Conservation (phyloP, 1,140 invertebrate species). For the Colletes latitarsis region DNA sequence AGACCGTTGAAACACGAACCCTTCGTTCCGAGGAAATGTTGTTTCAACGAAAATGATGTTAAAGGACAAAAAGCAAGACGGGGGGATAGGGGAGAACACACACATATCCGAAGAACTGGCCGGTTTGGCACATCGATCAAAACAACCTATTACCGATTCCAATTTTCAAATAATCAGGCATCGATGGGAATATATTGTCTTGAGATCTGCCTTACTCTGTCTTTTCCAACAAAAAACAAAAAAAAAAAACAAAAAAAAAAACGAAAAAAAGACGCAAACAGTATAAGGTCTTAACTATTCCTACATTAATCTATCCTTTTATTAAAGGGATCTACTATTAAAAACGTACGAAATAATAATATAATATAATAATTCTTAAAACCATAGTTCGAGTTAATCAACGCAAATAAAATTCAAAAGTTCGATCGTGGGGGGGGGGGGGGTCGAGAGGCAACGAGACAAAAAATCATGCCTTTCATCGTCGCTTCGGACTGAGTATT, state of each 20-base stretch:
- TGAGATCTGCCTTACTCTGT: conserved; percentile 29
- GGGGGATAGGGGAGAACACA: no score
- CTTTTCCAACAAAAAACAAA: conserved; percentile 18
- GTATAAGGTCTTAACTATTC: no score
- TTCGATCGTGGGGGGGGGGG: neutral
- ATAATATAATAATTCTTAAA: conserved; percentile 18
- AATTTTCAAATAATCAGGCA: neutral
- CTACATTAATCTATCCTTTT: neutral
- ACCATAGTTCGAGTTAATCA: neutral
- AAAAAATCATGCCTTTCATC: conserved; percentile 26
- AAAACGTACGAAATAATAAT: conserved; percentile 22
- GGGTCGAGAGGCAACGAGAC: conserved; percentile 30
- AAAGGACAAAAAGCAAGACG: no score
- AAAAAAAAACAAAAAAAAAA: neutral
- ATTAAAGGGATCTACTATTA: neutral
- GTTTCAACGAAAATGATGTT: neutral
- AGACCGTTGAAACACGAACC: neutral
- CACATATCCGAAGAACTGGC: neutral
- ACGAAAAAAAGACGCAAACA: no score
- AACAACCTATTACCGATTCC: neutral
- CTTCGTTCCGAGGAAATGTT: neutral
- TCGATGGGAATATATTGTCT: conserved; percentile 9
- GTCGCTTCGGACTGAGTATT: conserved; percentile 56
- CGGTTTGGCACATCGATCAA: neutral
- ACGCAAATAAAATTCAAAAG: conserved; percentile 4